Percentiles rank a stretch among this genome's conserved stretches.
Evolutionary conservation across 2,797 vertebrate species (phyloP).

Genomic region (Perodicticus potto): DNA sequence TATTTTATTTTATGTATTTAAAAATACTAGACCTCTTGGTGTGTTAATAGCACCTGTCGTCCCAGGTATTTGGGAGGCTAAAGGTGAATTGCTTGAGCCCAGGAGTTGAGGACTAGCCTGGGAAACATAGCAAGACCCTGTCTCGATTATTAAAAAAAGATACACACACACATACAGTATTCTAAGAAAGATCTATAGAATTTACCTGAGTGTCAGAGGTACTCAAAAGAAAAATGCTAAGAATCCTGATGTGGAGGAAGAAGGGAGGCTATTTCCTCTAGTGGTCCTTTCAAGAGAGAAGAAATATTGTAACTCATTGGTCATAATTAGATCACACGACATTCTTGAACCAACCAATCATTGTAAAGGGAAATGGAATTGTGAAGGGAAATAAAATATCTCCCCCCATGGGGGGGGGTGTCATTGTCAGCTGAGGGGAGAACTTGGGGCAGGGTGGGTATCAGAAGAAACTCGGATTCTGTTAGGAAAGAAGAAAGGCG

Average conservation of each 20-base stretch:
- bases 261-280: not conserved
- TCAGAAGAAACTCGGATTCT: not conserved
- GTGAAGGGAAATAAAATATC: not conserved
- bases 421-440: not conserved
- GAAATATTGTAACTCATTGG: not conserved
- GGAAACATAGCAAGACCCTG: too few relatives aligned
- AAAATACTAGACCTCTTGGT: not conserved
- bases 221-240: not conserved
- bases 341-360: constrained; percentile 10
- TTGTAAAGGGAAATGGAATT: not conserved
- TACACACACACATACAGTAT: not conserved
- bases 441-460: not conserved
- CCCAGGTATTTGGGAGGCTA: too few relatives aligned
- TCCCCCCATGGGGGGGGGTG: too few relatives aligned
- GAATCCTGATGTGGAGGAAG: not conserved
- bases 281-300: not conserved
- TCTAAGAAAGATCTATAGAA: constrained; percentile 2
- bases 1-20: constrained; percentile 20
- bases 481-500: not conserved
- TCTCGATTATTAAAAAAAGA: too few relatives aligned
- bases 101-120: too few relatives aligned
- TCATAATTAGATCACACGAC: constrained; percentile 1
- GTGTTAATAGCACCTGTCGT: too few relatives aligned
- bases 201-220: not conserved
- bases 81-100: too few relatives aligned